Percentiles rank a stretch among this genome's conserved stretches.
phyloP scores from a whole-genome alignment of 2,888 invertebrate genomes.

The Pheosia tremula region DNA sequence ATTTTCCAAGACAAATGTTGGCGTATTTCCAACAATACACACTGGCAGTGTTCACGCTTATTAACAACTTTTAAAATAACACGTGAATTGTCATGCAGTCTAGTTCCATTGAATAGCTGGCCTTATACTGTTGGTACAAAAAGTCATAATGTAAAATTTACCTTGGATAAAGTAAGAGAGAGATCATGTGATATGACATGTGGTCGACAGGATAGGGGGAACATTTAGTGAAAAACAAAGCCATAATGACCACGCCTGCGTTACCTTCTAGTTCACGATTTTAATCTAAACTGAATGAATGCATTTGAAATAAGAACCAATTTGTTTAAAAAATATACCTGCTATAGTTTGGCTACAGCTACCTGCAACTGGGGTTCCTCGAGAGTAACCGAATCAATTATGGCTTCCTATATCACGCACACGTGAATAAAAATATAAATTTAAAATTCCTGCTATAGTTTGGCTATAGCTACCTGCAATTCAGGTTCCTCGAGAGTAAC shows the following conservation, averaged over 20 bases:
- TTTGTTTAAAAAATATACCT: too few species aligned
- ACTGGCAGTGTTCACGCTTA: not conserved
- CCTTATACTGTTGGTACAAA: too few species aligned
- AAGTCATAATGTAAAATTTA: too few species aligned
- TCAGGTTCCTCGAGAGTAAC: not conserved
- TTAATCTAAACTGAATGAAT: too few species aligned
- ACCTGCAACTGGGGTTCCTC: not conserved
- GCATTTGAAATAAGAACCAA: too few species aligned
- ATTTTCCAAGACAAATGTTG: slow-evolving; percentile 21
- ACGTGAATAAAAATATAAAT: too few species aligned
- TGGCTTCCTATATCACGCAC: not conserved
- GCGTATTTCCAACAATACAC: slow-evolving; percentile 26
- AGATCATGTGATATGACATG: too few species aligned
- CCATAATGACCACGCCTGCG: not conserved
- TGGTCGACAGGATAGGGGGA: too few species aligned
- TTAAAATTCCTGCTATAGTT: not conserved
- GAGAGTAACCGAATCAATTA: not conserved
- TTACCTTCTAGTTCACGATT: not conserved
- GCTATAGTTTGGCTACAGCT: not conserved
- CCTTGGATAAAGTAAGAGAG: too few species aligned
- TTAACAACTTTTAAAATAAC: slow-evolving; percentile 27
- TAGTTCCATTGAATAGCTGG: not conserved
- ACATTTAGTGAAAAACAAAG: not conserved
- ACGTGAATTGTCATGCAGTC: not conserved
- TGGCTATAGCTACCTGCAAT: not conserved